A percentile compares a stretch with the other conserved stretches of the same genome.
phyloP scores from a whole-genome alignment of 2,888 invertebrate species.

The Hypercompe scribonia region DNA sequence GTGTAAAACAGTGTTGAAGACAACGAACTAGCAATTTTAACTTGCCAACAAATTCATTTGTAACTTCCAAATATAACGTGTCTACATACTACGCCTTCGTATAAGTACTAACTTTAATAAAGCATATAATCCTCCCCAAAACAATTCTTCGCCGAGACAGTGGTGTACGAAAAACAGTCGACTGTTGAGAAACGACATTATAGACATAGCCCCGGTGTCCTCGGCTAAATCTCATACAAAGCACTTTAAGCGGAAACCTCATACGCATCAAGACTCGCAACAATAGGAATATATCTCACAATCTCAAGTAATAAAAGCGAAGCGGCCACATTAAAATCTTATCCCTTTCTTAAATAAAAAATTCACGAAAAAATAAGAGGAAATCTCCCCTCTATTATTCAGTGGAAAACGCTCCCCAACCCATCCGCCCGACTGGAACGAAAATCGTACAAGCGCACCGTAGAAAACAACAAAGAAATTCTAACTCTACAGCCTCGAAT shows the following conservation, averaged over 20 bases:
- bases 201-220: conserved; percentile 60
- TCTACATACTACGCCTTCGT: neutral
- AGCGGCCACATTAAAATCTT: conserved; percentile 86
- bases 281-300: conserved; percentile 81
- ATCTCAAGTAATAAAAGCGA: conserved; percentile 83
- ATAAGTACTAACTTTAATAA: conserved; percentile 3
- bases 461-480: conserved; percentile 74
- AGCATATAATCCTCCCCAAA: conserved; percentile 11
- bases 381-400: conserved; percentile 84
- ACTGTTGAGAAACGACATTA: conserved; percentile 76
- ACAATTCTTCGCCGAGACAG: conserved; percentile 49
- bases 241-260: conserved; percentile 84
- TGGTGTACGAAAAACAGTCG: conserved; percentile 55
- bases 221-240: conserved; percentile 75
- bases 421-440: conserved; percentile 55
- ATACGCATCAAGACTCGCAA: conserved; percentile 80
- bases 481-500: conserved; percentile 73
- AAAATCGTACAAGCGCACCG: conserved; percentile 53
- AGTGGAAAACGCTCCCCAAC: conserved; percentile 68
- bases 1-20: neutral
- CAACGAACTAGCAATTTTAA: neutral
- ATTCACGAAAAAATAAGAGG: conserved; percentile 86
- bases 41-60: neutral
- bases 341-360: conserved; percentile 87
- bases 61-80: neutral